Conservation (phyloP, 2,113 vertebrate genomes). For the Theristicus caerulescens region DNA sequence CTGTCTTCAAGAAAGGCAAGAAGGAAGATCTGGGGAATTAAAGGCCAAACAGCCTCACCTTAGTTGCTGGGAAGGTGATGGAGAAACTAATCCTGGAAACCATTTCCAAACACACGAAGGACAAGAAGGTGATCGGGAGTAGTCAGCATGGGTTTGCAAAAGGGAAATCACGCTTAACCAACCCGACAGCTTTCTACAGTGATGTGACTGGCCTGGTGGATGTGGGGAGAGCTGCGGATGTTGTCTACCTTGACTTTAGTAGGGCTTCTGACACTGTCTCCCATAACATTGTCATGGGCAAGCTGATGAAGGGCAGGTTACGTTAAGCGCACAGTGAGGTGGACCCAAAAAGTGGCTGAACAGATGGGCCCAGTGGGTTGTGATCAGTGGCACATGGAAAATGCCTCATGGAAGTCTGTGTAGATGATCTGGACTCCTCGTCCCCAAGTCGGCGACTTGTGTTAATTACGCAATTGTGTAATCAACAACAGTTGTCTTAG, state of each 20-base stretch:
- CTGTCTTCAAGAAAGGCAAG: background rate
- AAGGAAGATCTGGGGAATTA: background rate
- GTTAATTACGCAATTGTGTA: background rate
- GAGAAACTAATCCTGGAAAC: background rate
- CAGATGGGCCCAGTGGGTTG: rapidly evolving
- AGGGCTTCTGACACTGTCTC: background rate
- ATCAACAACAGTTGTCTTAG: background rate
- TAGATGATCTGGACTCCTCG: background rate
- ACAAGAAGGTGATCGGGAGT: background rate
- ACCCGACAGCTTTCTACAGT: background rate
- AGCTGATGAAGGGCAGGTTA: background rate
- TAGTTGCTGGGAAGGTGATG: background rate
- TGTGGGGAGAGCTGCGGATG: background rate
- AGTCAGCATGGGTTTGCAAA: background rate
- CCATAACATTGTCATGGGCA: background rate
- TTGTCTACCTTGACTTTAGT: rapidly evolving
- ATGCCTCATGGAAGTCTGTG: background rate
- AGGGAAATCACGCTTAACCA: background rate
- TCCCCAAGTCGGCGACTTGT: too few relatives aligned
- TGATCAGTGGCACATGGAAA: background rate
- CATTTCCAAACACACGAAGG: background rate
- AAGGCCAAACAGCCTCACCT: background rate
- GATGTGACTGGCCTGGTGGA: background rate
- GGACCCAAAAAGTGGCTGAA: background rate
- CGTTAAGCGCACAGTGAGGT: rapidly evolving